Conservation (phyloP, 2,888 invertebrate genomes). For the Trachelus tabidus region DNA sequence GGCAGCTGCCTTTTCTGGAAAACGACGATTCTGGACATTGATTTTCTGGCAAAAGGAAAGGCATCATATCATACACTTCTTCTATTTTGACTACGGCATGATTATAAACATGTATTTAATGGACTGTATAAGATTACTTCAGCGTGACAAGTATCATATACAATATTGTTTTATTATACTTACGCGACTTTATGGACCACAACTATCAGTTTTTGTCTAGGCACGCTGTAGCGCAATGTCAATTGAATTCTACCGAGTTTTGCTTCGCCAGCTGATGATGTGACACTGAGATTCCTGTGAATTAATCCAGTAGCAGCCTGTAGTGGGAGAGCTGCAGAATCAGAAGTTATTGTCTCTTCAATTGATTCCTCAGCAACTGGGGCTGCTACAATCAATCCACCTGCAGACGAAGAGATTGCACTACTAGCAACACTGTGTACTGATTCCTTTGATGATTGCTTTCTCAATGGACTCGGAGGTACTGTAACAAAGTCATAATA, state of each 20-base stretch:
- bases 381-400: slow-evolving; percentile 24
- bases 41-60: neutral
- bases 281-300: slow-evolving; percentile 73
- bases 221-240: slow-evolving; percentile 86
- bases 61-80: neutral
- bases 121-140: neutral
- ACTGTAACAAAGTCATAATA: slow-evolving; percentile 32
- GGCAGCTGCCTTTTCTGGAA: too few species aligned
- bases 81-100: neutral
- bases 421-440: slow-evolving; percentile 49
- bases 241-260: slow-evolving; percentile 85
- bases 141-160: neutral
- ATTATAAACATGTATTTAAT: neutral
- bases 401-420: slow-evolving; percentile 34
- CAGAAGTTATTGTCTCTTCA: slow-evolving; percentile 27
- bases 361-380: slow-evolving; percentile 26
- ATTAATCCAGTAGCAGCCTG: slow-evolving; percentile 65
- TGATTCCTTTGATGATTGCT: slow-evolving; percentile 58
- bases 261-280: slow-evolving; percentile 77
- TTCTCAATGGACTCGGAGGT: slow-evolving; percentile 55
- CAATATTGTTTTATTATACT: slow-evolving; percentile 62
- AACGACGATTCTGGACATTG: too few species aligned
- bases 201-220: slow-evolving; percentile 83
- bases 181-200: slow-evolving; percentile 92
- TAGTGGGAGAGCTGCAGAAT: neutral